Conservation (phyloP, 2,113 vertebrate species). For the Chrysochloris asiatica region DNA sequence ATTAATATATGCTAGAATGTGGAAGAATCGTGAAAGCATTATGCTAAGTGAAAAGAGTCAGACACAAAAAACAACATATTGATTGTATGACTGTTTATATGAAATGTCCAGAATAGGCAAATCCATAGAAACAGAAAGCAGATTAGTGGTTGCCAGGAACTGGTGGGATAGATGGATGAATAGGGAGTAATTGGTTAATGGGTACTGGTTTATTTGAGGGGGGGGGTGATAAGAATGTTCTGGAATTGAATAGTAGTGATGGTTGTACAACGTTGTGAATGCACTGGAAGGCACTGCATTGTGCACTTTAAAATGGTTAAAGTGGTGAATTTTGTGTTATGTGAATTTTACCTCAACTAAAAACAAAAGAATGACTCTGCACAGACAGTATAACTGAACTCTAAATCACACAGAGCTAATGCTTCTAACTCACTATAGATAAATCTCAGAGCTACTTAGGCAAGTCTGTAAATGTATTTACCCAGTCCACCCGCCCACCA, state of each 20-base stretch:
- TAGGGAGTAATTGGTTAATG: neutral
- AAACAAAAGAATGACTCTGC: too few species aligned
- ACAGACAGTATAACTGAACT: too few species aligned
- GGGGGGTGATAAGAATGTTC: neutral
- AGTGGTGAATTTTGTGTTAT: neutral
- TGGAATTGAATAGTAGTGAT: neutral
- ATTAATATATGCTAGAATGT: neutral
- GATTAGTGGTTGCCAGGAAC: neutral
- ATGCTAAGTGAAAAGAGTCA: neutral
- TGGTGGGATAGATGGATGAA: neutral
- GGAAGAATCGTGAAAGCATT: neutral
- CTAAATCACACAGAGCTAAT: neutral
- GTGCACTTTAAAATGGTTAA: slow-evolving; percentile 2
- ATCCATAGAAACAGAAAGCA: slow-evolving; percentile 11
- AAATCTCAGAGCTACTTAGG: neutral
- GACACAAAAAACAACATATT: neutral
- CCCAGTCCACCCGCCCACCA: too few species aligned
- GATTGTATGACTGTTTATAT: neutral
- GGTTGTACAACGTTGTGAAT: neutral
- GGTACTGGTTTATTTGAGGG: neutral
- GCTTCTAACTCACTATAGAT: neutral
- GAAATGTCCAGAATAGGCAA: neutral
- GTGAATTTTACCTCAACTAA: neutral
- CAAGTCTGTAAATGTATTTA: neutral
- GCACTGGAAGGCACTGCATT: neutral